These are phyloP conservation scores for Branchellion lobata DNA, from an alignment of 2,888 invertebrate species.

Conservation along the genomic window DNA sequence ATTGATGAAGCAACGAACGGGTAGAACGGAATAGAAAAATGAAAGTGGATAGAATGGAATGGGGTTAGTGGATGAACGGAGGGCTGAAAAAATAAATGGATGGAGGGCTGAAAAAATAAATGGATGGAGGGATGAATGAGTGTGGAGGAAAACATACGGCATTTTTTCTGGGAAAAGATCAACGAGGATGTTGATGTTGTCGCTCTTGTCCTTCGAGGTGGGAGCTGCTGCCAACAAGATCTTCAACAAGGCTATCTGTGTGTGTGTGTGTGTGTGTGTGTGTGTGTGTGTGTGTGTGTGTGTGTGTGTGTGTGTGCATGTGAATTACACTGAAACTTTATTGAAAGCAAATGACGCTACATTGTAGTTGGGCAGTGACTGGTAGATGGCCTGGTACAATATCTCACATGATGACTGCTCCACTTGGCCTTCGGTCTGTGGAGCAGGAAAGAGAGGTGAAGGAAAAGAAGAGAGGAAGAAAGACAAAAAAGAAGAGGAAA, in stretches of 20 bases:
- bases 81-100: too few species aligned
- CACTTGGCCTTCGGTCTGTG: conserved; percentile 66
- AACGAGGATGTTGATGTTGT: conserved; percentile 95
- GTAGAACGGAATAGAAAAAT: too few species aligned
- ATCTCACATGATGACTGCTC: conserved; percentile 81
- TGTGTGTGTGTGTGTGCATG: background rate
- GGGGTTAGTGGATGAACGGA: too few species aligned
- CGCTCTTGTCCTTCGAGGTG: conserved; percentile 92
- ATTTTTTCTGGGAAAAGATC: conserved; percentile 96
- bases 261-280: too few species aligned
- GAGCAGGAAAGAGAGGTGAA: too few species aligned
- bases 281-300: too few species aligned
- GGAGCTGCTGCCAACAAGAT: conserved; percentile 95
- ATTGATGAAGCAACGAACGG: too few species aligned
- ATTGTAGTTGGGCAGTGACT: conserved; percentile 94
- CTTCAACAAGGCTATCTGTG: conserved; percentile 83
- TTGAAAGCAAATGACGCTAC: conserved; percentile 51
- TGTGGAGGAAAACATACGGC: conserved; percentile 76
- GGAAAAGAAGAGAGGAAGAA: too few species aligned
- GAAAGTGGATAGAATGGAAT: too few species aligned
- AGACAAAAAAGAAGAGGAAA: too few species aligned
- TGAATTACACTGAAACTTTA: background rate
- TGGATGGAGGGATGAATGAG: too few species aligned
- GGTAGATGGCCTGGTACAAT: conserved; percentile 88
- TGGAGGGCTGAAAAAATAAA: too few species aligned